Evolutionary conservation across 2,888 invertebrate species (phyloP).

Genomic region (Lasioglossum vierecki): DNA sequence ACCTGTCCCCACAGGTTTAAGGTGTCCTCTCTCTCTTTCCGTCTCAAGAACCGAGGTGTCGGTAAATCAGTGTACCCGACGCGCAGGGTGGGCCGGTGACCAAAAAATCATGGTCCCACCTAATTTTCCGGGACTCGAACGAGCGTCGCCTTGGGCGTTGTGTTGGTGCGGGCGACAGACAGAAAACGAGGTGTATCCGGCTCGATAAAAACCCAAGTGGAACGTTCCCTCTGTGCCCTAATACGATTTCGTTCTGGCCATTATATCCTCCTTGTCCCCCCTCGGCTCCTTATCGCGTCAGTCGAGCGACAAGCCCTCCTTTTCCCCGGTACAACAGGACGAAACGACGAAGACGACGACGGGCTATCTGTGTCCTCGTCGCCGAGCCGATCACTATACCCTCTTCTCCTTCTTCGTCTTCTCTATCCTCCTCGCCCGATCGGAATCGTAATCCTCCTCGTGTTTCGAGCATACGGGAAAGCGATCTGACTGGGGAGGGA

Average conservation of each 20-base stretch:
- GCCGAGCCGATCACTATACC: conserved; percentile 21
- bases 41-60: background rate
- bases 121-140: conserved; percentile 56
- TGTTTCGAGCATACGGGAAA: conserved; percentile 70
- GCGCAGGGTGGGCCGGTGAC: conserved; percentile 58
- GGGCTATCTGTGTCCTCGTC: conserved; percentile 32
- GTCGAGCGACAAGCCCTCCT: conserved; percentile 68
- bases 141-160: conserved; percentile 13
- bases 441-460: conserved; percentile 73
- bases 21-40: background rate
- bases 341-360: conserved; percentile 19
- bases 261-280: conserved; percentile 69
- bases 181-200: conserved; percentile 73
- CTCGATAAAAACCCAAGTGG: conserved; percentile 74
- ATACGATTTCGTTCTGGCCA: conserved; percentile 79
- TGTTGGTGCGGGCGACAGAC: conserved; percentile 51
- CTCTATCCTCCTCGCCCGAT: conserved; percentile 43
- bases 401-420: conserved; percentile 17
- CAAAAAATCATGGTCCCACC: conserved; percentile 33
- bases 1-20: background rate
- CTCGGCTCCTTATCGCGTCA: conserved; percentile 65
- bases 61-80: conserved; percentile 53
- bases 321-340: conserved; percentile 57
- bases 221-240: conserved; percentile 75
- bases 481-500: conserved; percentile 57